Evolutionary conservation across 2,797 vertebrate species (phyloP).

Genomic region (Hydrolagus colliei): DNA sequence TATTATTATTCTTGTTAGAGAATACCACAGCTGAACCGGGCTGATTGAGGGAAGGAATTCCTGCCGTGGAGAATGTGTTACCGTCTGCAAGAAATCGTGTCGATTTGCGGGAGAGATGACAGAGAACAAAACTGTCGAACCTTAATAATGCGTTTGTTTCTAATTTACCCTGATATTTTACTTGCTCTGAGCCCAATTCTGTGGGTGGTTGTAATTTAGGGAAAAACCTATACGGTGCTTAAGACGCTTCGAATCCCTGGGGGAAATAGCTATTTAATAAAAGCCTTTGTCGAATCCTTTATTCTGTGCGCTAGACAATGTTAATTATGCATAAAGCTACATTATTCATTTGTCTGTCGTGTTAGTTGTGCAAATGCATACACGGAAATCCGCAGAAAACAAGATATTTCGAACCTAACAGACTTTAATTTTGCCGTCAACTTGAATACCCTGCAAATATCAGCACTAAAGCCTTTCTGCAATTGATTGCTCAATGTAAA

Average conservation of each 20-base stretch:
- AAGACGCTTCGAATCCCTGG: not conserved
- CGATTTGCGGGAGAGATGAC: not conserved
- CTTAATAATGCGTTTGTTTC: not conserved
- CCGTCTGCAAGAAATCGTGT: not conserved
- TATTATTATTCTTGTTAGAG: too few relatives aligned
- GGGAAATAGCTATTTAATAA: slow-evolving; percentile 21
- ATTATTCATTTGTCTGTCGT: slow-evolving; percentile 10
- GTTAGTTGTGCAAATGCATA: slow-evolving; percentile 10
- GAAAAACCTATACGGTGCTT: not conserved
- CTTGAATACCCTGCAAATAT: slow-evolving; percentile 6
- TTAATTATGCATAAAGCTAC: slow-evolving; percentile 21
- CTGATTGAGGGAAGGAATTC: too few relatives aligned
- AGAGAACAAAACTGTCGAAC: not conserved
- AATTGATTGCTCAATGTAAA: not conserved
- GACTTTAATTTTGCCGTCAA: slow-evolving; percentile 13
- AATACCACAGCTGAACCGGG: too few relatives aligned
- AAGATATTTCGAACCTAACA: slow-evolving; percentile 1
- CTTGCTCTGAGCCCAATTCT: not conserved
- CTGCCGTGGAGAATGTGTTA: not conserved
- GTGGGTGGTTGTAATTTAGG: not conserved
- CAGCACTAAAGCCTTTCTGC: not conserved
- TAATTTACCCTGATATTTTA: not conserved
- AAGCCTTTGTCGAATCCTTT: not conserved
- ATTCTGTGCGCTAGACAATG: not conserved
- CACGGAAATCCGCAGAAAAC: not conserved